A percentile compares a stretch with the other conserved stretches of the same genome.
Evolutionary conservation across 2,113 vertebrate species (phyloP).

Genomic region (Ceyx cyanopectus): DNA sequence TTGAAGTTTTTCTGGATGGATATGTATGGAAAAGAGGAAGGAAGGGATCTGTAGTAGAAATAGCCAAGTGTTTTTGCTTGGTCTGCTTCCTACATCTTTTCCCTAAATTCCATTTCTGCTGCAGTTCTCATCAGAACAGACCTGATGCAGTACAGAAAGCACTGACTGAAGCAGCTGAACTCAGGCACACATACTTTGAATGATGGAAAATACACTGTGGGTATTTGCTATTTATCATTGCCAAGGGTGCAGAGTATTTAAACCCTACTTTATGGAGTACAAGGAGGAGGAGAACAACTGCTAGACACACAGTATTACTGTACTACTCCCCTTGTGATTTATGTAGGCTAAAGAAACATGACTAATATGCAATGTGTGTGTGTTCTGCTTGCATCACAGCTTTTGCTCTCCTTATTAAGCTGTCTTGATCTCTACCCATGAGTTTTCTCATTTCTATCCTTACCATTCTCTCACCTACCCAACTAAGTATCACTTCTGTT

Average conservation of each 20-base stretch:
- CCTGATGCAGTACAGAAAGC: neutral
- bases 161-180: neutral
- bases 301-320: neutral
- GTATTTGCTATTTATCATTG: neutral
- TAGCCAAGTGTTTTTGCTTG: neutral
- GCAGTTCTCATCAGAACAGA: neutral
- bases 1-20: neutral
- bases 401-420: neutral
- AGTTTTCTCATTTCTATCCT: neutral
- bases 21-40: neutral
- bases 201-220: neutral
- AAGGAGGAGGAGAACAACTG: neutral
- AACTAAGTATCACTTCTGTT: neutral
- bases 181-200: neutral
- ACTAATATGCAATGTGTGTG: neutral
- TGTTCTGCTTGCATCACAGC: neutral
- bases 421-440: neutral
- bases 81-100: neutral
- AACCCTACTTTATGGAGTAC: neutral
- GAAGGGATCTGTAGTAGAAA: neutral
- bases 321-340: neutral
- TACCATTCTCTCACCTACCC: neutral
- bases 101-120: neutral
- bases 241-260: neutral
- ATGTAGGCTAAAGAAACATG: neutral